Evolutionary conservation across 2,888 invertebrate species (phyloP), one percentile per base, ranked within the genome.

Genomic region (Acleris cristana): DNA sequence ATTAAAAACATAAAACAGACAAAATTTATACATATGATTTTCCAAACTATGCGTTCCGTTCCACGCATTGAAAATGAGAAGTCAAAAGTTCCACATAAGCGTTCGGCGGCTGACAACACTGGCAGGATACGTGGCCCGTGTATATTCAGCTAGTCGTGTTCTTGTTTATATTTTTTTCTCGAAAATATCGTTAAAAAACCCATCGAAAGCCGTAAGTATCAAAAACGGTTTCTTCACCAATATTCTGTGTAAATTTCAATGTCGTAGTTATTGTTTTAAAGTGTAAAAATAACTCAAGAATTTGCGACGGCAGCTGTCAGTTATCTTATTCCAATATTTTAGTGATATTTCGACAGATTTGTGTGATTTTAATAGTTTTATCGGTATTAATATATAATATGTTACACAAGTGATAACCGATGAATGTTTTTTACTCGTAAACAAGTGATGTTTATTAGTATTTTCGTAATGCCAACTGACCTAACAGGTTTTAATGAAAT

Each of bases 41-140:
- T 21, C 5, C 19, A 51, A 51, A 48, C 7, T 8, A 19, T 64
- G 65, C 84, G 81, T 79, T 90, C 72, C 85, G 12, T 80, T 79
- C 7, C n/a, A 85, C 79, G 80, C 69, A 72, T 26, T 14, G 1
- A 2, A 7, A n/a, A 23, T 70, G 69, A 73, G 76, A 81, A 82
- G 82, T 82, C 78, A 90, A 88, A 93, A 93, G 88, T 92, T 93
- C 93, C 93, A 93, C 93, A 93, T 93, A 90, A 83, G 88, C 90
- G 85, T 76, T 79, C 76, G 78, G 69, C 71, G 69, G 70, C 83
- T 92, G 92, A 87, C 92, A 92, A 90, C 90, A 88, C 89, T 75
- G 81, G 75, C 79, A 79, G 85, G 86, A 92, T 92, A 92, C 92
- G 92, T 92, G 92, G 93, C 92, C 90, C 85, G 84, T 82, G 83